These are phyloP conservation scores for Osmerus mordax DNA, from an alignment of 2,113 vertebrate genomes.

Conservation along the genomic window DNA sequence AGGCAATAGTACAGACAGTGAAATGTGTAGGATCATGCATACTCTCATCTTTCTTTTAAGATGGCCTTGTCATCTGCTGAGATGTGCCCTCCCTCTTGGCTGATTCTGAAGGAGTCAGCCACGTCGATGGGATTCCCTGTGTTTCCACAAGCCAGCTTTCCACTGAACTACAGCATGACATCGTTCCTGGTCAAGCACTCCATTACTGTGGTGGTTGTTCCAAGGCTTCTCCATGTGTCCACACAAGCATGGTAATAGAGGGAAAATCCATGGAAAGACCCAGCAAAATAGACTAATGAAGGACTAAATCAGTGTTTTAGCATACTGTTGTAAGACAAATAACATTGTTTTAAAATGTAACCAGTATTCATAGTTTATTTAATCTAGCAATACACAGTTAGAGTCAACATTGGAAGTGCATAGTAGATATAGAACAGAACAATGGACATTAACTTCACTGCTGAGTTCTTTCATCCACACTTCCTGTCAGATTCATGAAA, in stretches of 20 bases:
- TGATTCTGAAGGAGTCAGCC: slow-evolving; percentile 46
- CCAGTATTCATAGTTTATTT: not conserved
- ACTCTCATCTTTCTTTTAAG: slow-evolving; percentile 22
- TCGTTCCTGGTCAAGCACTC: slow-evolving; percentile 20
- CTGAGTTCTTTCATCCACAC: no score
- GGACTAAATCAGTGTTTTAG: not conserved
- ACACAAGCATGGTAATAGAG: not conserved
- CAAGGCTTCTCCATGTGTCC: slow-evolving; percentile 17
- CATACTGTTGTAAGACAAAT: not conserved
- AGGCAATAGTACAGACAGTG: slow-evolving; percentile 11
- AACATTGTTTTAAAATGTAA: not conserved
- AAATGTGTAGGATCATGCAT: slow-evolving; percentile 10
- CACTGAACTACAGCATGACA: slow-evolving; percentile 25
- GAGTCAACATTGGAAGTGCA: no score
- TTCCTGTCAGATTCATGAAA: no score
- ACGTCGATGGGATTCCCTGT: slow-evolving; percentile 66
- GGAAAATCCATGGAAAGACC: not conserved
- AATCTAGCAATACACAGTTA: no score
- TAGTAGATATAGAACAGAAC: no score
- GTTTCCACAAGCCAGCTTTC: slow-evolving; percentile 47
- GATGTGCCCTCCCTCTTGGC: slow-evolving; percentile 9
- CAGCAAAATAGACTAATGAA: not conserved
- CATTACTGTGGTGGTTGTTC: not conserved
- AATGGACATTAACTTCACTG: no score
- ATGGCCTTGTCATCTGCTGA: slow-evolving; percentile 10